Evolutionary conservation across 2,888 invertebrate species (phyloP).

Genomic region (Morpho achilles): DNA sequence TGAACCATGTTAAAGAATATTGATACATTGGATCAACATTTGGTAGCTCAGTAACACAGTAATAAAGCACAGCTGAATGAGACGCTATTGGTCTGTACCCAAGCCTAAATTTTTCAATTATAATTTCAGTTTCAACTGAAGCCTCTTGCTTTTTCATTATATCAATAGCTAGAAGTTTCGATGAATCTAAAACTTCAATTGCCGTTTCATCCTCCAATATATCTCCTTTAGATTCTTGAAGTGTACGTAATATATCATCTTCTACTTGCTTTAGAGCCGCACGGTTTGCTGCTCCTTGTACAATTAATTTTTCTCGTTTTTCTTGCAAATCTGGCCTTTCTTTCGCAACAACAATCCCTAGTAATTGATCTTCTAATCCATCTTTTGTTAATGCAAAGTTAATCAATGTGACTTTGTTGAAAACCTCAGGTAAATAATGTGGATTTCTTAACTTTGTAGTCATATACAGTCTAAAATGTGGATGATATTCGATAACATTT

Average conservation of each 20-base stretch:
- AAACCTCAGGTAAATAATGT: conserved; percentile 90
- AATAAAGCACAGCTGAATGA: conserved; percentile 89
- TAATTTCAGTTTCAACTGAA: conserved; percentile 86
- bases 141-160: conserved; percentile 90
- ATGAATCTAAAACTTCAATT: conserved; percentile 91
- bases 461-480: conserved; percentile 87
- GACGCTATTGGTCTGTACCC: conserved; percentile 88
- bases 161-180: conserved; percentile 88
- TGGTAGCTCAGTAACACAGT: conserved; percentile 89
- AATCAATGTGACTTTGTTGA: conserved; percentile 89
- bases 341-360: conserved; percentile 91
- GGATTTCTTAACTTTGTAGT: conserved; percentile 91
- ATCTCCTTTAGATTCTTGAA: conserved; percentile 90
- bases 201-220: conserved; percentile 95
- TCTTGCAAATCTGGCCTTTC: conserved; percentile 91
- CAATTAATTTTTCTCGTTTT: conserved; percentile 87
- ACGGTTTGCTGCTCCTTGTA: conserved; percentile 89
- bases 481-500: conserved; percentile 86
- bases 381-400: conserved; percentile 91
- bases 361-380: conserved; percentile 89
- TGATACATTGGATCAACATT: conserved; percentile 95
- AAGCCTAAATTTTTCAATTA: conserved; percentile 86
- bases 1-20: conserved; percentile 92
- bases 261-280: conserved; percentile 91
- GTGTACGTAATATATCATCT: conserved; percentile 91